Evolutionary conservation across 2,888 invertebrate species (phyloP), one percentile per base, ranked within the genome.

Genomic region (Coenonympha arcania): DNA sequence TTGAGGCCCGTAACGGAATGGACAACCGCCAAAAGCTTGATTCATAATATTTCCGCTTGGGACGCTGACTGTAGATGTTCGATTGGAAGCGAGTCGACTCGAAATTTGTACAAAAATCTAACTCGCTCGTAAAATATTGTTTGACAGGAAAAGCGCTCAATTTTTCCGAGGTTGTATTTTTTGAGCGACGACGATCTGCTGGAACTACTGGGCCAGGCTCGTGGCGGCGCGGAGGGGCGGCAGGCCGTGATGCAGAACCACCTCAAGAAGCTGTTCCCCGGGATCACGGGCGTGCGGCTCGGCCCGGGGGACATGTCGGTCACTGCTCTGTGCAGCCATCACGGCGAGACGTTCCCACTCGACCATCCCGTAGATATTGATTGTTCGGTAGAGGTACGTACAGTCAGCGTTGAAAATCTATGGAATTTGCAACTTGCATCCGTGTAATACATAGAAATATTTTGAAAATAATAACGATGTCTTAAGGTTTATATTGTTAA

Each of bases 111-210:
- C n/a, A n/a, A n/a, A n/a, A n/a, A n/a, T n/a, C n/a, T n/a, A n/a
- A n/a, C n/a, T n/a, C n/a, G n/a, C n/a, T n/a, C n/a, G n/a, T n/a
- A n/a, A n/a, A n/a, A n/a, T n/a, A n/a, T 33, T 13, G 31, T 24
- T 53, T 70, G 69, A 36, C 76, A 97, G 95, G 95, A 96, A 62
- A 99, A 99, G 79, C 90, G 99, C 31, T 91, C 93, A 0, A 89
- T 92, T 41, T 99, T 99, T 81, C 98, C 99, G 5, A 88, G 99
- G 52, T 94, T 99, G 64, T 96, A 98, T 73, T 99, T 99, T 74
- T 88, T 99, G 56, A 98, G 98, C 52, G 99, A 99, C 71, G 99
- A 99, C 68, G 99, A 99, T 78, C 87, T 99, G 47, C 82, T 99
- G 50, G 99, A 99, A 86, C 90, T 99, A 54, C 89, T 99, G 8